Percentiles rank a stretch among this genome's conserved stretches.
Evolutionary conservation across 1,140 invertebrate genomes (phyloP).

Genomic region (Drosophila funebris): DNA sequence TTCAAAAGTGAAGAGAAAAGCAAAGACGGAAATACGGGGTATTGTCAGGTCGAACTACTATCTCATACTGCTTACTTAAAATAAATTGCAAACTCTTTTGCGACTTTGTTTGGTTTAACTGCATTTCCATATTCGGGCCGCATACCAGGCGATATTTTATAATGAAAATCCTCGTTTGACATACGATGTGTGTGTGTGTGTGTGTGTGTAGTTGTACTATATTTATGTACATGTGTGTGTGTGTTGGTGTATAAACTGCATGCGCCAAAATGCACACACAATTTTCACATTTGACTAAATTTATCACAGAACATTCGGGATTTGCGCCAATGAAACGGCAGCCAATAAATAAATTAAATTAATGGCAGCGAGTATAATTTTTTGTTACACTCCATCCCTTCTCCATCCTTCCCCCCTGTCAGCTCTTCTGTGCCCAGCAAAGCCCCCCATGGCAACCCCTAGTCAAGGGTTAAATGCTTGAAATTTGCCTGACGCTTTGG

Average conservation of each 20-base stretch:
- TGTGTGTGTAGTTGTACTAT: slow-evolving; percentile 20
- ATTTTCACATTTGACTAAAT: slow-evolving; percentile 83
- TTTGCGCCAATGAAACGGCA: slow-evolving; percentile 74
- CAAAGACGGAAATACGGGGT: too few relatives aligned
- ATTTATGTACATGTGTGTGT: slow-evolving; percentile 11
- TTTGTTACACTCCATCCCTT: slow-evolving; percentile 8
- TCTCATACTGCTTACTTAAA: slow-evolving; percentile 25
- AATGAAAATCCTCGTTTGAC: slow-evolving; percentile 76
- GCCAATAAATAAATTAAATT: slow-evolving; percentile 83
- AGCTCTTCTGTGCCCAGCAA: background rate
- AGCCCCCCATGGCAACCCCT: too few relatives aligned
- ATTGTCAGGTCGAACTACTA: background rate
- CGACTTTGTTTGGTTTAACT: slow-evolving; percentile 48
- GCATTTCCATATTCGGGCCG: slow-evolving; percentile 41
- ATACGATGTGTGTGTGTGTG: slow-evolving; percentile 40
- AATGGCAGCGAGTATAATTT: slow-evolving; percentile 61
- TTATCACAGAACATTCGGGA: slow-evolving; percentile 73
- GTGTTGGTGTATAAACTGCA: slow-evolving; percentile 31
- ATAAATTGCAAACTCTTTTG: slow-evolving; percentile 80
- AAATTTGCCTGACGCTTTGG: slow-evolving; percentile 36
- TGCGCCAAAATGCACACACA: slow-evolving; percentile 78
- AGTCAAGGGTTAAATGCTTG: slow-evolving; percentile 45
- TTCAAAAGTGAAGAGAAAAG: too few relatives aligned
- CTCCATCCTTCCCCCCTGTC: background rate
- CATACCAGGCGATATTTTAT: slow-evolving; percentile 74